These are phyloP conservation scores for Aphidius colemani DNA, from an alignment of 2,888 invertebrate species.

Conservation along the genomic window DNA sequence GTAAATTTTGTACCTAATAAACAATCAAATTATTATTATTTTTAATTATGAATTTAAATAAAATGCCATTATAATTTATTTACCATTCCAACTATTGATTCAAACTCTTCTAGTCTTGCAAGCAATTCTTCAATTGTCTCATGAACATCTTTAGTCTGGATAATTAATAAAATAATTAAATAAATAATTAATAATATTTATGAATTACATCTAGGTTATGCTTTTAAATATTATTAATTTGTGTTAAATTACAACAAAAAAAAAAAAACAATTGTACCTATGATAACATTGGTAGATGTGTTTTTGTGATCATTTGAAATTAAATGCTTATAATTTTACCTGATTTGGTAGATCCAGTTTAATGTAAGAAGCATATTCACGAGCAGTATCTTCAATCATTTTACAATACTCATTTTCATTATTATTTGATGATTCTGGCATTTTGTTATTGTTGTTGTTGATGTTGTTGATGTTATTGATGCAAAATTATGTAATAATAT, in stretches of 20 bases:
- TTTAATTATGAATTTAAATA: neutral
- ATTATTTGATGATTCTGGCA: neutral
- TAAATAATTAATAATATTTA: neutral
- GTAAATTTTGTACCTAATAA: slow-evolving; percentile 50
- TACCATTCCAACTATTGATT: slow-evolving; percentile 58
- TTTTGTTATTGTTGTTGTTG: neutral
- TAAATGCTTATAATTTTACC: slow-evolving; percentile 38
- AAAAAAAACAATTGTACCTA: no score
- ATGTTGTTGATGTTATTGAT: neutral
- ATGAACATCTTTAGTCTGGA: slow-evolving; percentile 51
- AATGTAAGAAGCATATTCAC: slow-evolving; percentile 51
- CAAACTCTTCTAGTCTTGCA: slow-evolving; percentile 59
- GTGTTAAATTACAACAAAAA: no score
- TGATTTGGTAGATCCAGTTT: slow-evolving; percentile 49
- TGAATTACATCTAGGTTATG: slow-evolving; percentile 15
- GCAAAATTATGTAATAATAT: no score
- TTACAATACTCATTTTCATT: slow-evolving; percentile 21
- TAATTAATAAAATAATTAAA: slow-evolving; percentile 6
- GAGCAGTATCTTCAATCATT: slow-evolving; percentile 51
- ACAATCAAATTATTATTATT: slow-evolving; percentile 6
- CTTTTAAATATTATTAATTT: slow-evolving; percentile 9
- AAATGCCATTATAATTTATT: slow-evolving; percentile 9
- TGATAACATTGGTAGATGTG: no score
- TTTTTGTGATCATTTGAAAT: no score
- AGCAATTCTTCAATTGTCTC: slow-evolving; percentile 58